phyloP scores from a whole-genome alignment of 2,888 invertebrate genomes.

The Drosophila ochracea region DNA sequence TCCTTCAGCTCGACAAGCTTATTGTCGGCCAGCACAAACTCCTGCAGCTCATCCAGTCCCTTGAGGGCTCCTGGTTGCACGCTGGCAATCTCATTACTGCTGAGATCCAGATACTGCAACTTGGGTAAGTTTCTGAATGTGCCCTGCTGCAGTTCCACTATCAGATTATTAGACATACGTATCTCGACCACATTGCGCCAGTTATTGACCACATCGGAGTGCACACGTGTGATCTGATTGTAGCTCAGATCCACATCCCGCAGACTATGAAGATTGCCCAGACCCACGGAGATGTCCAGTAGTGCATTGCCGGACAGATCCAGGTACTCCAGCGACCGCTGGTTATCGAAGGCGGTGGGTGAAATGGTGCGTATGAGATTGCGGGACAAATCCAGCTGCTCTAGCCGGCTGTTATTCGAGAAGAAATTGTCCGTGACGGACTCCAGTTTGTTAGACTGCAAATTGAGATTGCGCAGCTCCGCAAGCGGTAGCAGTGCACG shows the following conservation, averaged over 20 bases:
- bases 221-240: constrained; percentile 90
- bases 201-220: constrained; percentile 89
- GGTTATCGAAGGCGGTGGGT: constrained; percentile 88
- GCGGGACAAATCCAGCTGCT: constrained; percentile 90
- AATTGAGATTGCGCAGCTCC: constrained; percentile 89
- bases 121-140: constrained; percentile 90
- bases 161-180: constrained; percentile 90
- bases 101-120: constrained; percentile 91
- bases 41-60: constrained; percentile 89
- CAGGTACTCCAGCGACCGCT: constrained; percentile 89
- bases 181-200: constrained; percentile 90
- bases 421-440: constrained; percentile 89
- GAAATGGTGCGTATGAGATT: constrained; percentile 90
- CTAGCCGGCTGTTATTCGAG: constrained; percentile 88
- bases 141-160: constrained; percentile 89
- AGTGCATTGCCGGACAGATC: constrained; percentile 92
- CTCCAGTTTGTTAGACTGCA: constrained; percentile 92
- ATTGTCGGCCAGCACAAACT: constrained; percentile 90
- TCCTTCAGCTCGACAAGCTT: constrained; percentile 91
- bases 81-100: constrained; percentile 91
- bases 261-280: constrained; percentile 89
- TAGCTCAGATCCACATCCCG: constrained; percentile 91
- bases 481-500: constrained; percentile 88
- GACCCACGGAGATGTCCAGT: constrained; percentile 89
- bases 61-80: constrained; percentile 91